Evolutionary conservation across 1,140 invertebrate genomes (phyloP).

Genomic region (Atta texana): DNA sequence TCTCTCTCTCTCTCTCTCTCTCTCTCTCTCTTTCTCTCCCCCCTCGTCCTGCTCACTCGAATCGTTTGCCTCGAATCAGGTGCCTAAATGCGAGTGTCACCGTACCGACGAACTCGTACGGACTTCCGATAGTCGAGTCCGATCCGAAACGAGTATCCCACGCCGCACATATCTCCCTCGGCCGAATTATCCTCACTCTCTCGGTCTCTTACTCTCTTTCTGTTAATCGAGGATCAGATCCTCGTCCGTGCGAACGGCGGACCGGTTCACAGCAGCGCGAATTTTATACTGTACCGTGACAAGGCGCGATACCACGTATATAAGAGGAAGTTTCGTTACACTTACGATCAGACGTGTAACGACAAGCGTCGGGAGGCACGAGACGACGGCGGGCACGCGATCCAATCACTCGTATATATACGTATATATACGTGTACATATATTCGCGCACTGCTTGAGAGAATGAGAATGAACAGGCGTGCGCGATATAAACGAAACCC

Average conservation of each 20-base stretch:
- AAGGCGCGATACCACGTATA: conserved; percentile 50
- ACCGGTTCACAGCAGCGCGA: conserved; percentile 18
- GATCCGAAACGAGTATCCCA: conserved; percentile 29
- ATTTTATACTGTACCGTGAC: conserved; percentile 47
- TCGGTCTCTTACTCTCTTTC: not conserved
- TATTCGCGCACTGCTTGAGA: conserved; percentile 38
- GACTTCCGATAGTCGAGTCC: conserved; percentile 29
- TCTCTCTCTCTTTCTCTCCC: not conserved
- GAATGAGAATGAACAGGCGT: conserved; percentile 43
- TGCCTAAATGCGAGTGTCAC: conserved; percentile 47
- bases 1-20: not conserved
- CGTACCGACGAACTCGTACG: conserved; percentile 60
- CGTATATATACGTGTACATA: not conserved
- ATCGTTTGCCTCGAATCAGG: not conserved
- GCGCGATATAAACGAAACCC: conserved; percentile 49
- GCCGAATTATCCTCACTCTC: not conserved
- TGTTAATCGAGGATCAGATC: not conserved
- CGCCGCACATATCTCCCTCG: conserved; percentile 31
- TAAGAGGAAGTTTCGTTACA: conserved; percentile 66
- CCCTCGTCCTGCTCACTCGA: not conserved
- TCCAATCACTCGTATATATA: conserved; percentile 34
- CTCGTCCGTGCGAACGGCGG: conserved; percentile 9
- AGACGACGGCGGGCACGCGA: conserved; percentile 63
- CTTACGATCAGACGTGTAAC: conserved; percentile 62
- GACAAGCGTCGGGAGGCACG: conserved; percentile 54